phyloP scores from a whole-genome alignment of 2,113 vertebrate species.

The Lampris megalopsis region DNA sequence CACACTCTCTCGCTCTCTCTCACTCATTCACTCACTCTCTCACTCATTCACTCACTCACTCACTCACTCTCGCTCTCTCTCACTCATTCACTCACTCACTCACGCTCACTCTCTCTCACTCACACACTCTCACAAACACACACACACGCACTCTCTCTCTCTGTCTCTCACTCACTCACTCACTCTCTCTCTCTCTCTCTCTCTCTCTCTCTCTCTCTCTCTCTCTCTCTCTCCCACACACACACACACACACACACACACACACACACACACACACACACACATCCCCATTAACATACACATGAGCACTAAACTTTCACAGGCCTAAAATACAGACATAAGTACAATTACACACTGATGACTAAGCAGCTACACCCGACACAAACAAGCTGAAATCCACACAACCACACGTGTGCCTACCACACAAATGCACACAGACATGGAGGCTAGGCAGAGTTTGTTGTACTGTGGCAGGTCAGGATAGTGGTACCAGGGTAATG shows the following conservation, averaged over 20 bases:
- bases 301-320: too few relatives aligned
- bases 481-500: too few relatives aligned
- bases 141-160: slow-evolving; percentile 1
- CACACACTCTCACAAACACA: neutral
- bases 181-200: neutral
- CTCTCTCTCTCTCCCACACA: neutral
- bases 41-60: neutral
- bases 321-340: too few relatives aligned
- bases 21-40: neutral
- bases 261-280: slow-evolving; percentile 6
- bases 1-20: slow-evolving; percentile 4
- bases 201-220: neutral
- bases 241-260: neutral
- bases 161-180: neutral
- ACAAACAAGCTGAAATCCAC: too few relatives aligned
- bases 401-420: too few relatives aligned
- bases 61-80: slow-evolving; percentile 8
- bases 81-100: slow-evolving; percentile 3
- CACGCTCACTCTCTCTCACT: slow-evolving; percentile 13
- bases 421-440: too few relatives aligned
- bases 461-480: too few relatives aligned
- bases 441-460: too few relatives aligned
- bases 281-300: slow-evolving; percentile 15
- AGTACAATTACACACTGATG: too few relatives aligned
- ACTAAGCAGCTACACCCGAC: too few relatives aligned